Evolutionary conservation across 2,888 invertebrate species (phyloP).

Genomic region (Pristionchus exspectatus): DNA sequence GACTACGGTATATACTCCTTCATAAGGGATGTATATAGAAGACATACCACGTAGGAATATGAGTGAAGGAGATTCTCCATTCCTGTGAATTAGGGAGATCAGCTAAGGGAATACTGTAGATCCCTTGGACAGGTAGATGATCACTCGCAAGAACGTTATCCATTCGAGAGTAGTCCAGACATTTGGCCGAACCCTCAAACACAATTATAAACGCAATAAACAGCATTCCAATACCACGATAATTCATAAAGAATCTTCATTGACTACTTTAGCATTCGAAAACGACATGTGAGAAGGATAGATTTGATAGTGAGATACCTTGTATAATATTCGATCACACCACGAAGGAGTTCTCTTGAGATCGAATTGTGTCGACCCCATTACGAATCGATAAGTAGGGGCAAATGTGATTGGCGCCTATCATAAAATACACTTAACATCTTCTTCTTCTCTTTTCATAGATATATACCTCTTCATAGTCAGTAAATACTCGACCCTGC

Average conservation of each 20-base stretch:
- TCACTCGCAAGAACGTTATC: conserved; percentile 65
- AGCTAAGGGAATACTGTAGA: conserved; percentile 56
- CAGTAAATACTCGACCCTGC: conserved; percentile 34
- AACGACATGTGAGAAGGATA: too few relatives aligned
- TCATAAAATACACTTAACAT: neutral
- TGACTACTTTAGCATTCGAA: too few relatives aligned
- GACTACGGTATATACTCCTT: neutral
- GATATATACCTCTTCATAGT: conserved; percentile 37
- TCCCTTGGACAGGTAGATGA: conserved; percentile 71
- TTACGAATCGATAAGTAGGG: conserved; percentile 95
- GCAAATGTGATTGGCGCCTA: conserved; percentile 90
- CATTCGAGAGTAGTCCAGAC: neutral
- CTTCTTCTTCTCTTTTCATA: neutral
- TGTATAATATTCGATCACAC: conserved; percentile 94
- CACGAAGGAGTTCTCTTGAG: conserved; percentile 95
- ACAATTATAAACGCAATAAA: neutral
- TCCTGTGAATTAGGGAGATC: neutral
- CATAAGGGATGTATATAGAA: neutral
- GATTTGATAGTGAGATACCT: neutral
- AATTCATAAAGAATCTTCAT: too few relatives aligned
- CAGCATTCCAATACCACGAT: too few relatives aligned
- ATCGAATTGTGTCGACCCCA: conserved; percentile 94
- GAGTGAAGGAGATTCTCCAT: conserved; percentile 39
- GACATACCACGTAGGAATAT: conserved; percentile 49
- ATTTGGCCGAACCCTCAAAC: neutral